Conservation (phyloP, 2,113 vertebrate species). For the Myodes glareolus region DNA sequence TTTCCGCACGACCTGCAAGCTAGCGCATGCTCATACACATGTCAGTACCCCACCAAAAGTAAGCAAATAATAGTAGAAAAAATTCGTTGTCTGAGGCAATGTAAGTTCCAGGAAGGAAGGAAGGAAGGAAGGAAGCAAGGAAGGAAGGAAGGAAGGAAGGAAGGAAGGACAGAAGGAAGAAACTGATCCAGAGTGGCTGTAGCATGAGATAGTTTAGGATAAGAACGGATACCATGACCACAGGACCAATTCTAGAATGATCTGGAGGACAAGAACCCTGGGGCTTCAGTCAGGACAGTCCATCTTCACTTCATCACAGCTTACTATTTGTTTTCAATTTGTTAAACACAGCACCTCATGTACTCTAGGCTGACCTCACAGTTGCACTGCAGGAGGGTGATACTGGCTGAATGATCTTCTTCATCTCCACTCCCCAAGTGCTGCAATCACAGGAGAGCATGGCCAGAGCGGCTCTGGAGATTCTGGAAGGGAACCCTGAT, state of each 20-base stretch:
- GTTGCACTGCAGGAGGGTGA: background rate
- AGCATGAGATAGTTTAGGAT: background rate
- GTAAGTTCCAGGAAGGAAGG: background rate
- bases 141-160: no score
- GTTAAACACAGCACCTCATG: background rate
- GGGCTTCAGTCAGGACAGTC: background rate
- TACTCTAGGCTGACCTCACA: no score
- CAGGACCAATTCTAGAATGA: background rate
- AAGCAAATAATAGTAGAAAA: no score
- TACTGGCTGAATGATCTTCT: background rate
- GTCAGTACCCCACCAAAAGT: background rate
- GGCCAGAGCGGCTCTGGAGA: no score
- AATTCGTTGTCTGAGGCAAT: background rate
- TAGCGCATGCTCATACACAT: no score
- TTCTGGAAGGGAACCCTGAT: background rate
- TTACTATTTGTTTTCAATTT: background rate
- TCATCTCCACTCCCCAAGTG: background rate
- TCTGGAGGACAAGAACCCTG: accelerated
- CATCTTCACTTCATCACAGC: background rate
- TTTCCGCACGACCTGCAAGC: background rate
- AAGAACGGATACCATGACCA: background rate
- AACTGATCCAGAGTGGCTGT: background rate
- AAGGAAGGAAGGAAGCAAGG: no score
- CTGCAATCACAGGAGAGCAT: background rate
- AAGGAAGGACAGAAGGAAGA: background rate